Conservation (phyloP, 1,140 invertebrate species). For the Aporrectodea caliginosa region DNA sequence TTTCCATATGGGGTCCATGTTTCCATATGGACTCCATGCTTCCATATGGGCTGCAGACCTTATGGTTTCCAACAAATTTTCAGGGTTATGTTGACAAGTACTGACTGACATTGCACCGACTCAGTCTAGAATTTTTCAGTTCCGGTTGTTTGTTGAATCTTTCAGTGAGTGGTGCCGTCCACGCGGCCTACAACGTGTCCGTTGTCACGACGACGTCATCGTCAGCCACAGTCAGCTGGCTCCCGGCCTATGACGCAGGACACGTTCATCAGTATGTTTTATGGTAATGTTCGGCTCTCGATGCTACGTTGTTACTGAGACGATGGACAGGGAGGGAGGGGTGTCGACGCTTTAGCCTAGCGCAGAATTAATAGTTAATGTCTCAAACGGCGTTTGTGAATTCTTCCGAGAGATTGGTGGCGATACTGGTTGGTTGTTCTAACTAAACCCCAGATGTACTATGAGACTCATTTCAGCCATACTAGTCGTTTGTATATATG, state of each 20-base stretch:
- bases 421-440: not conserved
- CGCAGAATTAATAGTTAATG: too few species aligned
- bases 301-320: not conserved
- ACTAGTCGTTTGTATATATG: too few species aligned
- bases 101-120: too few species aligned
- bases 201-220: slow-evolving; percentile 75
- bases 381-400: too few species aligned
- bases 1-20: too few species aligned
- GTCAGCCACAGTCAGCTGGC: slow-evolving; percentile 81
- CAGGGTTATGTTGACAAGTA: too few species aligned
- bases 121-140: too few species aligned
- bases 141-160: too few species aligned
- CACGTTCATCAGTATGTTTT: slow-evolving; percentile 45
- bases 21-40: too few species aligned
- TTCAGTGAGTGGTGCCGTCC: not conserved
- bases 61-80: too few species aligned
- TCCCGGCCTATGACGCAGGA: slow-evolving; percentile 90
- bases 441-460: not conserved
- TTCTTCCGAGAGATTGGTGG: not conserved
- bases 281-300: slow-evolving; percentile 38
- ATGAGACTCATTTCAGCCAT: not conserved
- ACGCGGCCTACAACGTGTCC: not conserved
- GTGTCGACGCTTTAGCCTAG: too few species aligned
- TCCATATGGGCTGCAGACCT: too few species aligned
- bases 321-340: not conserved